These are phyloP conservation scores for Agapostemon virescens DNA, from an alignment of 2,888 invertebrate genomes.

Conservation along the genomic window DNA sequence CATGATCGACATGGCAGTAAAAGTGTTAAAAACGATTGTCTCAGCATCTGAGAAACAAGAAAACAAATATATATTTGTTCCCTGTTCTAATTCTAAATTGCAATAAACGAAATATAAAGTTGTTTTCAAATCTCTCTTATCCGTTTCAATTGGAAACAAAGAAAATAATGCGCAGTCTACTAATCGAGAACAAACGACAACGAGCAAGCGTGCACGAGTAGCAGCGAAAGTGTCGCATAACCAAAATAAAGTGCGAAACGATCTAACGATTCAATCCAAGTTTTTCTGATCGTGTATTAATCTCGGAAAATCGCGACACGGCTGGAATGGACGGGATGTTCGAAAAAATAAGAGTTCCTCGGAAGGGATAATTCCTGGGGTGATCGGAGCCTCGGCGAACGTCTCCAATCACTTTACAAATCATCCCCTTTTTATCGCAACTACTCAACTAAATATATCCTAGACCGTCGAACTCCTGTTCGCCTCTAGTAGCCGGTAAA, in stretches of 20 bases:
- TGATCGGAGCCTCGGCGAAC: not conserved
- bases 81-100: no score
- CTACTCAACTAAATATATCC: not conserved
- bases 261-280: not conserved
- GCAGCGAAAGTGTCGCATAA: slow-evolving; percentile 3
- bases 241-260: not conserved
- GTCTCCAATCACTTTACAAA: not conserved
- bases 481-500: not conserved
- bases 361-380: no score
- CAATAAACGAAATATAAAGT: no score
- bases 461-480: not conserved
- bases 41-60: no score
- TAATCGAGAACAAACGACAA: not conserved
- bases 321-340: no score
- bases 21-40: no score
- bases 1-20: no score
- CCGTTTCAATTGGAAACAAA: not conserved
- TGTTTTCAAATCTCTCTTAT: not conserved
- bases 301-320: no score
- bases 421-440: not conserved
- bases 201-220: not conserved
- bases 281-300: not conserved
- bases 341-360: no score
- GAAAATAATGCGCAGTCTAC: not conserved
- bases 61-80: not conserved